These are phyloP conservation scores for Zaprionus nigranus DNA, from an alignment of 1,140 invertebrate species.

Conservation along the genomic window DNA sequence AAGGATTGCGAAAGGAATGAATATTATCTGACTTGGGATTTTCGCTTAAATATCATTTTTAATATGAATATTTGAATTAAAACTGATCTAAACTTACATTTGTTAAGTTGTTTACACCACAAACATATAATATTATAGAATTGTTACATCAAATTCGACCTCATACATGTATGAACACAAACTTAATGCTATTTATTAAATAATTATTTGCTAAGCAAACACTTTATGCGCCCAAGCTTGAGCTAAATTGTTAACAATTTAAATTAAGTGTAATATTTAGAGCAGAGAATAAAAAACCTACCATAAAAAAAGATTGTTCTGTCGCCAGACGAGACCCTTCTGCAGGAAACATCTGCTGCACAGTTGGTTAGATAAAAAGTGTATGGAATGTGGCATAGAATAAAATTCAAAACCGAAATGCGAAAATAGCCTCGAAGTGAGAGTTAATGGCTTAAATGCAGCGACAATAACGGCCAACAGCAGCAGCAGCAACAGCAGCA, in stretches of 20 bases:
- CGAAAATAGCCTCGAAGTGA: conserved; percentile 35
- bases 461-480: conserved; percentile 35
- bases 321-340: conserved; percentile 5
- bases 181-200: neutral
- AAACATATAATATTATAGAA: neutral
- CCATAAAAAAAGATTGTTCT: conserved; percentile 12
- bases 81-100: neutral
- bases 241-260: neutral
- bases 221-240: neutral
- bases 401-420: conserved; percentile 13
- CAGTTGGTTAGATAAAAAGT: neutral
- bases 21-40: too few species aligned
- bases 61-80: too few species aligned
- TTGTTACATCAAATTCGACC: neutral
- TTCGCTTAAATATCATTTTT: too few species aligned
- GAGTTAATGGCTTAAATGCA: conserved; percentile 52
- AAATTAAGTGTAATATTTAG: neutral
- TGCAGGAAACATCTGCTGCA: neutral
- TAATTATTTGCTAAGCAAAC: neutral
- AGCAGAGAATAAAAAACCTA: neutral
- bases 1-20: neutral
- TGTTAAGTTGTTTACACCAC: too few species aligned
- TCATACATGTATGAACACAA: neutral
- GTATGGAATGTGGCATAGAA: conserved; percentile 1
- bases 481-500: neutral